Conservation (phyloP, 1,140 invertebrate species). For the Cepaea nemoralis region DNA sequence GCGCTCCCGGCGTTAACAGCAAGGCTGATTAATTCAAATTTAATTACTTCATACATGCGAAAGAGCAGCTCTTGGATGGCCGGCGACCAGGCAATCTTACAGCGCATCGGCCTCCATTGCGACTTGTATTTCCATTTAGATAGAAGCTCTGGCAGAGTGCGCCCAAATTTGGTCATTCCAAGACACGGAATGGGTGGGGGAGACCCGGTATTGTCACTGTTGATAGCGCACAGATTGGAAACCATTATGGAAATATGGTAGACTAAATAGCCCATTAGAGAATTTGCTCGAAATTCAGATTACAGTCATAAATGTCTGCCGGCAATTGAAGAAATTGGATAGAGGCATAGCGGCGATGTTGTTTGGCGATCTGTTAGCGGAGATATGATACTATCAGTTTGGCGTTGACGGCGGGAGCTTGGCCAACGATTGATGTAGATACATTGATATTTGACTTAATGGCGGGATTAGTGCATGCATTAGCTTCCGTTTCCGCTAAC, state of each 20-base stretch:
- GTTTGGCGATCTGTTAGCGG: conserved; percentile 4
- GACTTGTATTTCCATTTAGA: conserved; percentile 50
- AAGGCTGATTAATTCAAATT: conserved; percentile 57
- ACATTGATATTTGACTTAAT: background rate
- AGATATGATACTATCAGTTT: background rate
- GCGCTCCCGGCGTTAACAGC: conserved; percentile 52
- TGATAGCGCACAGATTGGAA: conserved; percentile 7
- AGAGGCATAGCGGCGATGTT: background rate
- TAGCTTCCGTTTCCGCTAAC: background rate
- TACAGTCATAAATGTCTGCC: conserved; percentile 21
- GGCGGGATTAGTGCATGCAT: background rate
- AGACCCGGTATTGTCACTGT: background rate
- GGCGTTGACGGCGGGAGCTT: background rate
- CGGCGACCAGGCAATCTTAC: conserved; percentile 39
- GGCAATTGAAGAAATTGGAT: conserved; percentile 2
- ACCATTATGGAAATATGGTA: conserved; percentile 34
- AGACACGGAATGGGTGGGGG: background rate
- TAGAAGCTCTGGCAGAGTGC: conserved; percentile 24
- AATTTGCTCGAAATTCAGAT: conserved; percentile 32
- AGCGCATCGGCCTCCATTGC: conserved; percentile 19
- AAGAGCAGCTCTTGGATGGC: conserved; percentile 38
- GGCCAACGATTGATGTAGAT: background rate
- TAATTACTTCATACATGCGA: conserved; percentile 55
- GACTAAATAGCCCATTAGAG: conserved; percentile 21
- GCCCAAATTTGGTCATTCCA: conserved; percentile 37